Conservation (phyloP, 2,888 invertebrate genomes). For the Athalia cordata region DNA sequence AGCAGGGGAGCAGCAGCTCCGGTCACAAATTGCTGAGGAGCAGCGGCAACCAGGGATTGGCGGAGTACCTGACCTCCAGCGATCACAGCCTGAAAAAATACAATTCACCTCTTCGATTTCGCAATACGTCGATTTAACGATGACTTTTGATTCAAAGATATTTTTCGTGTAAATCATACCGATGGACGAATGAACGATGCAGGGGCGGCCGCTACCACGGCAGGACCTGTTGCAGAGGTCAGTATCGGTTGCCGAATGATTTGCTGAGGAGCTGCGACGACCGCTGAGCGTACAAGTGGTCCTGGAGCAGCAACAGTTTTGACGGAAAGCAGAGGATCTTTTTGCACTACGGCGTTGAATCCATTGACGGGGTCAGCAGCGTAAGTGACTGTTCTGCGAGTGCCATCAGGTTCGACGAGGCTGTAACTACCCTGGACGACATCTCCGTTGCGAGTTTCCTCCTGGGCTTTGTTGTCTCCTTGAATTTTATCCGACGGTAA, state of each 20-base stretch:
- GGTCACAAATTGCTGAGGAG: constrained; percentile 37
- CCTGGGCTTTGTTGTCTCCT: constrained; percentile 70
- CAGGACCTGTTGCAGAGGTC: background rate
- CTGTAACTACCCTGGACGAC: constrained; percentile 69
- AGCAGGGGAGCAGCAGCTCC: constrained; percentile 40
- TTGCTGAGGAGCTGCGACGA: constrained; percentile 46
- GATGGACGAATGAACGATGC: constrained; percentile 54
- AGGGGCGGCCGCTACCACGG: constrained; percentile 46
- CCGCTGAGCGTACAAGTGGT: constrained; percentile 38
- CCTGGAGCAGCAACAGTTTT: constrained; percentile 50
- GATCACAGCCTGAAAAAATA: constrained; percentile 51
- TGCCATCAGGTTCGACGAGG: constrained; percentile 68
- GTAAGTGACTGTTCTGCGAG: constrained; percentile 66
- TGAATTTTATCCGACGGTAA: background rate
- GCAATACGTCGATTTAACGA: background rate
- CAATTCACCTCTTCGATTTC: background rate
- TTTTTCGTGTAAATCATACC: constrained; percentile 46
- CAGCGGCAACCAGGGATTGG: constrained; percentile 50
- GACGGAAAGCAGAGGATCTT: constrained; percentile 61
- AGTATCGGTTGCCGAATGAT: constrained; percentile 32
- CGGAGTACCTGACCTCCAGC: constrained; percentile 51
- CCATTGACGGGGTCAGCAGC: constrained; percentile 68
- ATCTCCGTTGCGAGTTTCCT: constrained; percentile 67
- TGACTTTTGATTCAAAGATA: background rate
- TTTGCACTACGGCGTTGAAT: constrained; percentile 68